Conservation (phyloP, 1,140 invertebrate genomes). For the Harlomillsia oculata region DNA sequence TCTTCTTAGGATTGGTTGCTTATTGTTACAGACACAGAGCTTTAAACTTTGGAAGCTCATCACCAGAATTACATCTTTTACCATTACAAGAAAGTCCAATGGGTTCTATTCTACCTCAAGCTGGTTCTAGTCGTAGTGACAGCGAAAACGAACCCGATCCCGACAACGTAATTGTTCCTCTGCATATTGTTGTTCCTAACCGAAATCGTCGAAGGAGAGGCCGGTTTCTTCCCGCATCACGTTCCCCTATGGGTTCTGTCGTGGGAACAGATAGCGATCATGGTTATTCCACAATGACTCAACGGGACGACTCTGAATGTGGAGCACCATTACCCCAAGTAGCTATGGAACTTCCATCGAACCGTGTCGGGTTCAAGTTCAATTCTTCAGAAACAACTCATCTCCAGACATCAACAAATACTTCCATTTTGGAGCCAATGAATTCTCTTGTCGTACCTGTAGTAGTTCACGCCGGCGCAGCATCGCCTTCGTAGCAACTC, state of each 20-base stretch:
- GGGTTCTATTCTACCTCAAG: conserved; percentile 24
- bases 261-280: conserved; percentile 73
- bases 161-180: not conserved
- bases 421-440: not conserved
- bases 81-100: conserved; percentile 35
- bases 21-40: conserved; percentile 53
- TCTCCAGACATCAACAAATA: not conserved
- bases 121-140: conserved; percentile 21
- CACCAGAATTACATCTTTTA: conserved; percentile 38
- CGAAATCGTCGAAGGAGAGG: not conserved
- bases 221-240: conserved; percentile 8
- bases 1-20: conserved; percentile 51
- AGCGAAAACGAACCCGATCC: conserved; percentile 16
- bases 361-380: not conserved
- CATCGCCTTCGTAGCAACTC: no score
- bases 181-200: not conserved
- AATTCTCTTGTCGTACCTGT: conserved; percentile 5
- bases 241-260: conserved; percentile 21
- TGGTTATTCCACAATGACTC: conserved; percentile 91
- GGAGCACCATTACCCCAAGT: conserved; percentile 9
- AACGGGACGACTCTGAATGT: conserved; percentile 59
- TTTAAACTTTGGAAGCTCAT: conserved; percentile 29
- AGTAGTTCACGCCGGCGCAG: not conserved
- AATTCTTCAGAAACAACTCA: not conserved
- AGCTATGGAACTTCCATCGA: not conserved